Evolutionary conservation across 2,113 vertebrate genomes (phyloP), one percentile per base, ranked within the genome.

Genomic region (Cyphomyrus plagiostoma): DNA sequence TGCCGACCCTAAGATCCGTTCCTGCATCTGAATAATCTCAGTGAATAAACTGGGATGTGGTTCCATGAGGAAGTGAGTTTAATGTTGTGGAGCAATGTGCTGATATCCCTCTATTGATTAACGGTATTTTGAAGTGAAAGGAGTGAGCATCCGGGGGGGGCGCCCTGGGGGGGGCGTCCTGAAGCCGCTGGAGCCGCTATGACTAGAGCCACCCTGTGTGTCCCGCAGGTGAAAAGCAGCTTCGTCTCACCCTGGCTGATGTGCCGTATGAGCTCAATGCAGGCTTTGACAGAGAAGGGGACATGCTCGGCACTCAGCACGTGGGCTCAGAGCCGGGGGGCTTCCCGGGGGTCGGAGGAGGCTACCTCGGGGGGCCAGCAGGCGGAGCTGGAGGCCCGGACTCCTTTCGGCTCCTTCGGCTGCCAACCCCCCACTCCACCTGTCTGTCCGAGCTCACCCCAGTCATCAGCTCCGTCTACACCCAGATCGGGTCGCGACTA

Each of bases 231-330:
- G 98, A 99, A 92, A 99, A 98, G 96, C 98, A 98, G 95, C 97
- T 98, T 96, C 96, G 96, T 26, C 96, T 98, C 89, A 93, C 96
- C 89, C 95, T 97, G 91, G 96, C 96, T 0, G 97, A 99, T 91
- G 96, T 98, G 90, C 97, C 97, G 91, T 99, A 97, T 89, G 98
- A 99, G 88, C 96, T 98, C 88, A 97, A 96, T 92, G 93, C 97
- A 3, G 95, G 95, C 89, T 98, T 98, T 49, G 98, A 98, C 92
- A 98, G 98, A 93, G 98, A 99, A 1, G 96, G 97, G 86, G 98
- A 98, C 92, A 90, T 97, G 92, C 93, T 97, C n/a, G 95, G 95
- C 0, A 91, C 96, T 90, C 98, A 97, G 52, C 94, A 91, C 7
- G 89, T 89, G 53, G 93, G 21, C 11, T 90, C 74, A 15, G 93